A percentile compares a stretch with the other conserved stretches of the same genome.
These are phyloP conservation scores for Polia nebulosa DNA, from an alignment of 2,888 invertebrate species.

Conservation along the genomic window DNA sequence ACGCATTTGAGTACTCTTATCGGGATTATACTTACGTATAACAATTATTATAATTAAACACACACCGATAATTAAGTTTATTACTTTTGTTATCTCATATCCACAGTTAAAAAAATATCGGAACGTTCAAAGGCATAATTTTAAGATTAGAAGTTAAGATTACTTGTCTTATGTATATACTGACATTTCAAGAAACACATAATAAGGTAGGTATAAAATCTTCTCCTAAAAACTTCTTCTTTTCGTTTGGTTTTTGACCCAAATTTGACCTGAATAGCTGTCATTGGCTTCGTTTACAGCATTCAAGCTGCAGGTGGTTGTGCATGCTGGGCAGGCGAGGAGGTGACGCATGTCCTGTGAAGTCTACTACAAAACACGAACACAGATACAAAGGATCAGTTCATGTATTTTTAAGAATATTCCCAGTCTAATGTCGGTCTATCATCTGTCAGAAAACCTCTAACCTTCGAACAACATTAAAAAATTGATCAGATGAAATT, in stretches of 20 bases:
- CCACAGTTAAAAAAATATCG: conserved; percentile 4
- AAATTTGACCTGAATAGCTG: too few species aligned
- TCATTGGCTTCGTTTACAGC: too few species aligned
- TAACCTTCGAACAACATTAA: not conserved
- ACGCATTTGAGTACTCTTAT: conserved; percentile 23
- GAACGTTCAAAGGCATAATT: conserved; percentile 7
- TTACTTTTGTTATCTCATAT: not conserved
- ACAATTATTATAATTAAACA: conserved; percentile 17
- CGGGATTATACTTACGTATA: conserved; percentile 11
- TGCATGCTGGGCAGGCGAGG: too few species aligned
- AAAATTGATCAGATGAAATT: not conserved
- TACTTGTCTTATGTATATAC: too few species aligned
- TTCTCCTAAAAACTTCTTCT: too few species aligned
- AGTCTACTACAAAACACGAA: too few species aligned
- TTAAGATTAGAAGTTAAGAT: not conserved
- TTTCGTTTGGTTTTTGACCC: too few species aligned
- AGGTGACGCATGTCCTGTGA: too few species aligned
- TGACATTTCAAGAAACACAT: too few species aligned
- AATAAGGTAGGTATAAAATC: too few species aligned
- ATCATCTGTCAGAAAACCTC: not conserved
- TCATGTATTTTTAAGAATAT: not conserved
- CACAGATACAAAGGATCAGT: not conserved
- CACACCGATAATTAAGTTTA: conserved; percentile 15
- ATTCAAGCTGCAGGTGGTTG: too few species aligned
- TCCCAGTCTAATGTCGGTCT: not conserved